These are phyloP conservation scores for Rhopalosiphum maidis DNA, from an alignment of 1,140 invertebrate genomes.

Conservation along the genomic window DNA sequence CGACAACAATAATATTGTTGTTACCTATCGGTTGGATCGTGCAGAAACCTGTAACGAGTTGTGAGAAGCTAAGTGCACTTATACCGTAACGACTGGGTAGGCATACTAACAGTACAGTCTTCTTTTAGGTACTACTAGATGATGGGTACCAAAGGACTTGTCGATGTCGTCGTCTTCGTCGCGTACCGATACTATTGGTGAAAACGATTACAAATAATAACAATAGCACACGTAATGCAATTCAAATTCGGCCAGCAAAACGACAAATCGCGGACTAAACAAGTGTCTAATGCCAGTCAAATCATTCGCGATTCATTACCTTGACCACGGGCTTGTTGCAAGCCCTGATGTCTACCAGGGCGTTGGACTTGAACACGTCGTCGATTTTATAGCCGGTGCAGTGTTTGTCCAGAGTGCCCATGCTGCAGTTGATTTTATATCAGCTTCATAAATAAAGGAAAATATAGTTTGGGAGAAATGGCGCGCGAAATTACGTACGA, in stretches of 20 bases:
- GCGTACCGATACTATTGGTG: background rate
- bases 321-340: constrained; percentile 67
- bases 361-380: constrained; percentile 58
- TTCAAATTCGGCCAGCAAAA: background rate
- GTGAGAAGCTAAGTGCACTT: background rate
- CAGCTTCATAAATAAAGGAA: background rate
- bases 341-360: constrained; percentile 65
- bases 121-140: background rate
- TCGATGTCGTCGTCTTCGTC: background rate
- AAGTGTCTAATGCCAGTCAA: background rate
- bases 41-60: background rate
- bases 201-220: too few relatives aligned
- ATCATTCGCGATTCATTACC: constrained; percentile 61
- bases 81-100: background rate
- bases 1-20: background rate
- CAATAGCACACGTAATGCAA: background rate
- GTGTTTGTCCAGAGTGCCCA: constrained; percentile 45
- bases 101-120: background rate
- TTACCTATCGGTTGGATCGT: background rate
- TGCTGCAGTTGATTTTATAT: background rate
- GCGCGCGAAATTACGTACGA: constrained; percentile 18
- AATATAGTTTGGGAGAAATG: background rate
- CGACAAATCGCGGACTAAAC: background rate
- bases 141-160: background rate
- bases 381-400: constrained; percentile 31